Evolutionary conservation across 1,140 invertebrate species (phyloP).

Genomic region (Cherax destructor): DNA sequence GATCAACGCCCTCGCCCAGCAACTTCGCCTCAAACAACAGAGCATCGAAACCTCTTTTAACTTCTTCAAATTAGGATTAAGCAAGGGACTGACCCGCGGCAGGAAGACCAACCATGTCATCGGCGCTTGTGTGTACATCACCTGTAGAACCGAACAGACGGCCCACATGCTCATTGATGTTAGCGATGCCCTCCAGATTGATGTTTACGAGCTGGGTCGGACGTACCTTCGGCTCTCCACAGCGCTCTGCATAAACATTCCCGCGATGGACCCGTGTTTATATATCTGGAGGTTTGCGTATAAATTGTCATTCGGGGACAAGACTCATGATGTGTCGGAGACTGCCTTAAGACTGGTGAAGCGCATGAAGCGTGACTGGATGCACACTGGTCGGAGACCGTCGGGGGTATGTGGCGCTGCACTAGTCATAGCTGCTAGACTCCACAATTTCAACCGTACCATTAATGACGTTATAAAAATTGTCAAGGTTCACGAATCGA

Average conservation of each 20-base stretch:
- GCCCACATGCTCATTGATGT: constrained; percentile 98
- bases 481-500: constrained; percentile 96
- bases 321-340: constrained; percentile 95
- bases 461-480: constrained; percentile 94
- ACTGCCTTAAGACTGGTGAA: constrained; percentile 95
- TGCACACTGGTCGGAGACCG: constrained; percentile 95
- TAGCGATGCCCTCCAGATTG: constrained; percentile 96
- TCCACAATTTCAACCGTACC: constrained; percentile 93
- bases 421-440: constrained; percentile 82
- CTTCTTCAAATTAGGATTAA: constrained; percentile 98
- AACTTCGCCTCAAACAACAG: constrained; percentile 89
- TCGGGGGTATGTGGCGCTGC: constrained; percentile 96
- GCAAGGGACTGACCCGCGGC: constrained; percentile 88
- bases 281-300: constrained; percentile 85
- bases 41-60: constrained; percentile 95
- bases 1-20: constrained; percentile 86
- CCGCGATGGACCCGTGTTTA: constrained; percentile 82
- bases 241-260: constrained; percentile 94
- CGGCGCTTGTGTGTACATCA: constrained; percentile 98
- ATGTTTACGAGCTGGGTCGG: constrained; percentile 95
- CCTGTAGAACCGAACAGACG: constrained; percentile 94
- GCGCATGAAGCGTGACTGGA: constrained; percentile 98
- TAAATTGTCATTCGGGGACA: constrained; percentile 92
- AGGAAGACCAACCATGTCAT: constrained; percentile 93
- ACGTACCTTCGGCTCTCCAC: constrained; percentile 93